Evolutionary conservation across 2,113 vertebrate genomes (phyloP).

Genomic region (Guaruba guarouba): DNA sequence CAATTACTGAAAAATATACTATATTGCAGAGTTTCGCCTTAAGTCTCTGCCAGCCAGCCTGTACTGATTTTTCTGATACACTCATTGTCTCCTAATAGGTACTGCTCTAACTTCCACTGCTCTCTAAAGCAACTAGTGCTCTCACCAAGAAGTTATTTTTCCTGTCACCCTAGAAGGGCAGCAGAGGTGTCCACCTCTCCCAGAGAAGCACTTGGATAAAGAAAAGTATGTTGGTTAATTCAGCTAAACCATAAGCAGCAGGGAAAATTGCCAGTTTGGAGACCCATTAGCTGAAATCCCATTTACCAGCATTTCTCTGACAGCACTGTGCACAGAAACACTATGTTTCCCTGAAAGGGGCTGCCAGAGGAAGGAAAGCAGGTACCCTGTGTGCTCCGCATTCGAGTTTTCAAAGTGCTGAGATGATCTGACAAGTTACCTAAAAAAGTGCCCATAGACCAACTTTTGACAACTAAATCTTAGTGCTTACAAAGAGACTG

Average conservation of each 20-base stretch:
- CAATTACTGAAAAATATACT: background rate
- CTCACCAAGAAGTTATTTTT: background rate
- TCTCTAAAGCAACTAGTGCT: background rate
- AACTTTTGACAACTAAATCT: background rate
- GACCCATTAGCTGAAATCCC: background rate
- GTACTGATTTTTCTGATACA: background rate
- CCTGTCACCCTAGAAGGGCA: conserved; percentile 24
- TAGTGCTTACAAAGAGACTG: background rate
- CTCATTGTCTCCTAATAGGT: background rate
- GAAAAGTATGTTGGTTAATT: background rate
- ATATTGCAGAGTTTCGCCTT: background rate
- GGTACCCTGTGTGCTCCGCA: accelerated
- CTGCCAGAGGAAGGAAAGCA: background rate
- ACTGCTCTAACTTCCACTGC: background rate
- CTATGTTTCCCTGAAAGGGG: accelerated
- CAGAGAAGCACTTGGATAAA: background rate
- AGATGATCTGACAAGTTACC: background rate
- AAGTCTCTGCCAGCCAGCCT: background rate
- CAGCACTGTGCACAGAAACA: background rate
- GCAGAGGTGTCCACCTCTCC: background rate
- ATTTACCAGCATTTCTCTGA: background rate
- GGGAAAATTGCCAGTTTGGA: accelerated
- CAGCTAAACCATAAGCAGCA: background rate
- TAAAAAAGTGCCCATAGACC: background rate
- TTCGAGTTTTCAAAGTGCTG: background rate